Evolutionary conservation across 1,140 invertebrate genomes (phyloP).

Genomic region (Zaprionus nigranus): DNA sequence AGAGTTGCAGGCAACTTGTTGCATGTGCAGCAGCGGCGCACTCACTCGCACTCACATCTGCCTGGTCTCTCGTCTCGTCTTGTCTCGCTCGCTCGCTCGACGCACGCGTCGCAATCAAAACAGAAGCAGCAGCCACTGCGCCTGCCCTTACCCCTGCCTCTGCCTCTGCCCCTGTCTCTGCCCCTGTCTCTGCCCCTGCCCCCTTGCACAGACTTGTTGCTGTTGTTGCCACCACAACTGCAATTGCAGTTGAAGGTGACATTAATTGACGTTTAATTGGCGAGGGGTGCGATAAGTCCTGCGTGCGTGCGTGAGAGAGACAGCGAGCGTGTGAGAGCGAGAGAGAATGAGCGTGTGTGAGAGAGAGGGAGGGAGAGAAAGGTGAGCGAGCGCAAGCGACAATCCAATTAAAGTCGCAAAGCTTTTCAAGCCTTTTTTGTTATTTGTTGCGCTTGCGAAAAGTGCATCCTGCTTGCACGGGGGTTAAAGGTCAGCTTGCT

Average conservation of each 20-base stretch:
- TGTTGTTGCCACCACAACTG: conserved; percentile 31
- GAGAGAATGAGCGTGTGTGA: too few species aligned
- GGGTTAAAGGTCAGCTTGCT: conserved; percentile 52
- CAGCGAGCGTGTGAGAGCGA: background rate
- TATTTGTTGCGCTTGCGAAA: conserved; percentile 47
- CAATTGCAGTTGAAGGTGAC: conserved; percentile 76
- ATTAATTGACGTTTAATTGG: conserved; percentile 80
- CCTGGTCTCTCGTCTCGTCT: too few species aligned
- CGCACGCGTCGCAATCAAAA: background rate
- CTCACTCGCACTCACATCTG: too few species aligned
- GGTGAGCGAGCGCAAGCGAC: conserved; percentile 21
- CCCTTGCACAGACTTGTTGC: background rate
- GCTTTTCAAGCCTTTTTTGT: conserved; percentile 62
- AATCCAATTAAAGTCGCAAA: conserved; percentile 72
- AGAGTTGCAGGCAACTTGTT: conserved; percentile 8
- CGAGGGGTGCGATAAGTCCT: conserved; percentile 10
- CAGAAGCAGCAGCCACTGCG: background rate
- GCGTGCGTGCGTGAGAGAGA: background rate
- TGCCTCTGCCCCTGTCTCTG: background rate
- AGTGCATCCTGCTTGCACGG: conserved; percentile 57
- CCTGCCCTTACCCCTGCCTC: too few species aligned
- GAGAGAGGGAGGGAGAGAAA: background rate
- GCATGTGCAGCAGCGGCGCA: background rate
- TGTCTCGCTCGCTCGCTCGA: too few species aligned
- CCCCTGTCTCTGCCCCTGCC: background rate